Evolutionary conservation across 2,888 invertebrate species (phyloP).

Genomic region (Archips crataeganus): DNA sequence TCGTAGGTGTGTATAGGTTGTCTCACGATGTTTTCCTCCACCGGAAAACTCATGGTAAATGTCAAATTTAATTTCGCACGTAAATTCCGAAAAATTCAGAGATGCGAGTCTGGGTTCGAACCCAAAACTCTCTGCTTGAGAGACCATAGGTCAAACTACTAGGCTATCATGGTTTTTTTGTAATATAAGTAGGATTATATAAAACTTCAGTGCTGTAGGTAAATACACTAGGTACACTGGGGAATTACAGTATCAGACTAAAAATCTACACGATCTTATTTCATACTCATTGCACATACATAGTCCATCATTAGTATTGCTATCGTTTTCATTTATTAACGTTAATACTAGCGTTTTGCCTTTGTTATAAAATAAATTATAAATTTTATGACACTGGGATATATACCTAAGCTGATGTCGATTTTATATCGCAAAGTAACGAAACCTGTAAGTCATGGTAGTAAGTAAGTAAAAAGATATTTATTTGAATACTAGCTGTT

Average conservation of each 20-base stretch:
- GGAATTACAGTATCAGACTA: background rate
- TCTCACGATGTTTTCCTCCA: too few relatives aligned
- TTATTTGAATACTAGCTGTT: too few relatives aligned
- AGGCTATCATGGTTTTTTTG: too few relatives aligned
- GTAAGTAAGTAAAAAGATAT: too few relatives aligned
- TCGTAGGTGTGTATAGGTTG: too few relatives aligned
- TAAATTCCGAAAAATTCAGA: too few relatives aligned
- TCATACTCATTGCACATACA: conserved; percentile 3
- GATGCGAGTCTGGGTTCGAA: too few relatives aligned
- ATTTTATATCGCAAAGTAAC: background rate
- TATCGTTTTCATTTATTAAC: background rate
- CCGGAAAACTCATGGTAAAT: too few relatives aligned
- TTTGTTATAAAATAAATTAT: background rate
- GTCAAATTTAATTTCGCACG: too few relatives aligned
- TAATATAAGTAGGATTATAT: too few relatives aligned
- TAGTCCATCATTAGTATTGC: conserved; percentile 8
- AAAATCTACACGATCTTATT: background rate
- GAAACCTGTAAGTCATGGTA: background rate
- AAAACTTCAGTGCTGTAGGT: background rate
- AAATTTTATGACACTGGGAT: background rate
- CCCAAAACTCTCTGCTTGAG: too few relatives aligned
- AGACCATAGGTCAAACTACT: too few relatives aligned
- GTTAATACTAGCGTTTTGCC: background rate
- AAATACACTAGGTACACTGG: background rate
- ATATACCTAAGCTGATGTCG: background rate